These are phyloP conservation scores for Ernsta delagoae DNA, from an alignment of 2,888 invertebrate genomes.

Conservation along the genomic window DNA sequence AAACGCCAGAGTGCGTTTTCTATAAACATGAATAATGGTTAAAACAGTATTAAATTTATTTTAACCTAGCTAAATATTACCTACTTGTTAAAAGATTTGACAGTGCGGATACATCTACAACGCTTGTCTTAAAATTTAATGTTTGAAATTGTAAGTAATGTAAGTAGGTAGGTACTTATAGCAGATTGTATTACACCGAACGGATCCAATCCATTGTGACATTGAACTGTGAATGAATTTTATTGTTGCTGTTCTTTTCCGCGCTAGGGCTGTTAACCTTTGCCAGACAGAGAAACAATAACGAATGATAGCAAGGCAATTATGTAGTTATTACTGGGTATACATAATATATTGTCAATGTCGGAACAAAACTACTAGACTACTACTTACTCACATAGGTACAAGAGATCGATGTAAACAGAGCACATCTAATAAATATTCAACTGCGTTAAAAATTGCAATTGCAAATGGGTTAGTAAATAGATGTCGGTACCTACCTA, in stretches of 20 bases:
- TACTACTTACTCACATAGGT: background rate
- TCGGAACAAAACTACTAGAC: slow-evolving; percentile 3
- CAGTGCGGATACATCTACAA: background rate
- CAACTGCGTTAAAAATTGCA: slow-evolving; percentile 8
- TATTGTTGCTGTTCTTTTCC: slow-evolving; percentile 51
- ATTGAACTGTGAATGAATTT: slow-evolving; percentile 62
- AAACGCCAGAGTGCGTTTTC: slow-evolving; percentile 1
- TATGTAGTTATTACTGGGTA: slow-evolving; percentile 17
- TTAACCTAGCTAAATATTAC: background rate
- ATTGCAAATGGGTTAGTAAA: background rate
- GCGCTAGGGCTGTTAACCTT: slow-evolving; percentile 43
- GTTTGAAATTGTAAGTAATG: background rate
- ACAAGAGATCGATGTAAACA: slow-evolving; percentile 26
- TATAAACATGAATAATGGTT: background rate
- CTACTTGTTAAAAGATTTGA: background rate
- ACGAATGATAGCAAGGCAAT: slow-evolving; percentile 18
- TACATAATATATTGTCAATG: too few relatives aligned
- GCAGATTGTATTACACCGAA: slow-evolving; percentile 35
- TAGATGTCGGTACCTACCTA: too few relatives aligned
- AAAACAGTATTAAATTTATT: slow-evolving; percentile 3
- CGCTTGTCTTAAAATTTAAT: too few relatives aligned
- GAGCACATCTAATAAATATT: slow-evolving; percentile 35
- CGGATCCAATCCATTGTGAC: slow-evolving; percentile 64
- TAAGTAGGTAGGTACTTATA: background rate
- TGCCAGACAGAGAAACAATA: slow-evolving; percentile 52